Conservation (phyloP, 1,140 invertebrate genomes). For the Caenorhabditis brenneri region DNA sequence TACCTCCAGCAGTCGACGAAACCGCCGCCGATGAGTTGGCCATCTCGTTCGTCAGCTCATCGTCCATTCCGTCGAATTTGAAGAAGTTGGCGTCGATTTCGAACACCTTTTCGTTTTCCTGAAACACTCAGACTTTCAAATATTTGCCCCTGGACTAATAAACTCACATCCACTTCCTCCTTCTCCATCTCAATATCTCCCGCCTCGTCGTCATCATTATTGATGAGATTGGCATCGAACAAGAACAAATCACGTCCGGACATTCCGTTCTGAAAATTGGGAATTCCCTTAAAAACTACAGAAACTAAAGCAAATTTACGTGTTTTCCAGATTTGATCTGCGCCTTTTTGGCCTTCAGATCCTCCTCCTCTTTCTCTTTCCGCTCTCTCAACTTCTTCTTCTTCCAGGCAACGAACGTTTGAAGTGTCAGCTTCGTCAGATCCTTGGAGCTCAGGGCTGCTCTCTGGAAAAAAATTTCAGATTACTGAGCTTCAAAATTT, state of each 20-base stretch:
- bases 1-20: neutral
- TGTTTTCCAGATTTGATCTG: conserved; percentile 85
- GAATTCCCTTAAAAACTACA: too few species aligned
- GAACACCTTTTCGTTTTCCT: conserved; percentile 64
- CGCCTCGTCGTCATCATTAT: conserved; percentile 77
- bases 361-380: conserved; percentile 79
- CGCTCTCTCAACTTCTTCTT: conserved; percentile 88
- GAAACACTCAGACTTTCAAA: too few species aligned
- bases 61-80: conserved; percentile 57
- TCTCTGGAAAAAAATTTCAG: conserved; percentile 77
- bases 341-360: conserved; percentile 86
- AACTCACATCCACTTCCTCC: conserved; percentile 57
- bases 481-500: conserved; percentile 81
- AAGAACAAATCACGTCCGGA: conserved; percentile 98
- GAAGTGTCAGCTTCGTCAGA: conserved; percentile 89
- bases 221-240: conserved; percentile 92
- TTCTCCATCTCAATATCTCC: conserved; percentile 66
- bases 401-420: conserved; percentile 97
- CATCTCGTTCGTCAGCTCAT: conserved; percentile 57
- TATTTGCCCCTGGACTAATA: too few species aligned
- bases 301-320: conserved; percentile 41
- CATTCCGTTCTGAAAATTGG: conserved; percentile 75
- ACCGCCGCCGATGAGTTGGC: neutral
- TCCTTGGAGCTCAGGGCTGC: conserved; percentile 81
- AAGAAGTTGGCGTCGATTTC: conserved; percentile 70